Base-by-base conservation (phyloP, 2,797 vertebrate genomes). In the Xerus rutilus region DNA sequence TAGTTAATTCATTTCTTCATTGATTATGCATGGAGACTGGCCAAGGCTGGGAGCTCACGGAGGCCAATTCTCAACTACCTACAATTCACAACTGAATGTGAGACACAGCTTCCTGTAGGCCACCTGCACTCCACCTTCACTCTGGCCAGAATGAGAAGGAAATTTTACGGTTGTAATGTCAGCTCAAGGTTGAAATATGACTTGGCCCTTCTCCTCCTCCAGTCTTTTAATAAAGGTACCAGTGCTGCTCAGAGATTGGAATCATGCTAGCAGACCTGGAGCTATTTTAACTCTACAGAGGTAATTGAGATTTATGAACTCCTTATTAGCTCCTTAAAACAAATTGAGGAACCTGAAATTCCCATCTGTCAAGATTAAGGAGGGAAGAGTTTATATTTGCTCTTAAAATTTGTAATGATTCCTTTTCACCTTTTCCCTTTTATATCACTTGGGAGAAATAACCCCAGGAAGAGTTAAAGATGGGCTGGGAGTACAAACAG, bases 251-350 rank as follows among this genome's bases (percentile, higher is more conserved):
- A 57, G 91, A 93, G 89, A 89, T 93, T 65, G 89, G 89, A 96
- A 93, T 93, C 39, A n/a, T 47, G 73, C 81, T 54, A 89, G 88
- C 45, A 81, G 94, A 93, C 89, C 86, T 57, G 88, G 0, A 30
- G 95, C 88, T 89, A 81, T 92, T 89, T 96, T 92, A 89, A 95
- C 49, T 72, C 77, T 43, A 4, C 57, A 59, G 89, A 91, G 83
- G 86, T 96, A 90, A 97, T 93, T 97, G 96, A 98, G 97, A 97
- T 97, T 97, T 97, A 97, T 97, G 96, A 96, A 96, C 95, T 96
- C 43, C 91, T 96, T 96, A 97, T 96, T 97, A 95, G 87, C 57
- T 95, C 91, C 94, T 97, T 96, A 92, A 96, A 94, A 95, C 87
- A 92, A 97, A 96, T 94, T 93, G 94, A 94, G 86, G 52, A 96